Evolutionary conservation across 2,888 invertebrate genomes (phyloP), one percentile per base, ranked within the genome.

Genomic region (Cheilosia vernalis): DNA sequence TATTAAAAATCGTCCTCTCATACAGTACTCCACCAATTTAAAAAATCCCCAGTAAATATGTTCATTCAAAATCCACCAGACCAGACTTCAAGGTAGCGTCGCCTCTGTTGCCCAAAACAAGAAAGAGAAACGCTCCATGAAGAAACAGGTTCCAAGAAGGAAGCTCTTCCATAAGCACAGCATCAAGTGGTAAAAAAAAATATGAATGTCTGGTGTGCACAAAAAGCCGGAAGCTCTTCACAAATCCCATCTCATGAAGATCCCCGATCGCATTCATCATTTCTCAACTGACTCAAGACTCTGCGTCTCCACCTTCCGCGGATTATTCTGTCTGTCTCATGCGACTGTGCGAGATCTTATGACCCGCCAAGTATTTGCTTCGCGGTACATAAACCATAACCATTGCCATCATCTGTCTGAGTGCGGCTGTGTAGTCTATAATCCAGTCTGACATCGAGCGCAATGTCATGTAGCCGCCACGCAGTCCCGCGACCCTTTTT

Each of bases 381-480:
- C 66, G 40, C n/a, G 42, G 44, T 56, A 30, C 69, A 56, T 80
- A 60, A 44, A 53, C 24, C 61, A 42, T 19, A 44, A 15, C 53
- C 40, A 58, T 66, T 56, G 79, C 60, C 69, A 81, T 69, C 81
- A 64, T 81, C 21, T 67, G 73, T 61, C 72, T 67, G 67, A 27
- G 42, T 76, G 55, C 61, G 24, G 42, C 64, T 30, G 49, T 69
- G 64, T 37, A 51, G 51, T 42, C 53, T 27, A 60, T 66, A 85
- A 80, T 85, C 76, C 56, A 76, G 76, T 76, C 80, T 80, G 84
- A 85, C 84, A 76, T 66, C 74, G 74, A 79, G 64, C 78, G 42
- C 73, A 84, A 84, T 84, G 73, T 84, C 83, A 74, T 78, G 73
- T 15, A 33, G 37, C 49, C n/a, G 9, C 27, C 42, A n/a, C 15